phyloP scores from a whole-genome alignment of 1,140 invertebrate species.

The Meteorus sp. region DNA sequence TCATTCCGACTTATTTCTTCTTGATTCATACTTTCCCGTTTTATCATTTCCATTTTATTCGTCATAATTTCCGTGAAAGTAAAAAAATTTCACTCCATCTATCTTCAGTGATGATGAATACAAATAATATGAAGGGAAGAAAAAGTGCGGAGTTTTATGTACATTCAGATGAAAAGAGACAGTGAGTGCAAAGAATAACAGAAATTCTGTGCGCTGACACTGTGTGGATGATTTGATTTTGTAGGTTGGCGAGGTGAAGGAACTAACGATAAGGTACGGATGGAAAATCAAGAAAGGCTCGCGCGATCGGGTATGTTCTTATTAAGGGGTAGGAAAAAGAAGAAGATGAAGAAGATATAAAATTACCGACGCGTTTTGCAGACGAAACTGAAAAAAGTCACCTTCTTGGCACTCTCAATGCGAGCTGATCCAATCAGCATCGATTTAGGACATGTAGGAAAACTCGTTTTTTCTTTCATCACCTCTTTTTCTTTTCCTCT shows the following conservation, averaged over 20 bases:
- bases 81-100: too few relatives aligned
- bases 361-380: not conserved
- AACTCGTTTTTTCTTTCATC: too few relatives aligned
- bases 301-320: not conserved
- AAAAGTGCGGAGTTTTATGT: too few relatives aligned
- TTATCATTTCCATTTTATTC: too few relatives aligned
- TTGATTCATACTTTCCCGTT: too few relatives aligned
- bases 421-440: constrained; percentile 31
- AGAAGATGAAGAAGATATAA: not conserved
- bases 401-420: constrained; percentile 5
- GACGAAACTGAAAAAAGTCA: constrained; percentile 4
- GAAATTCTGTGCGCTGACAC: constrained; percentile 15
- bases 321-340: not conserved
- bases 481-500: not conserved
- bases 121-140: too few relatives aligned
- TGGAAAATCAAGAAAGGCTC: too few relatives aligned
- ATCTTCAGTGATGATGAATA: too few relatives aligned
- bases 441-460: too few relatives aligned
- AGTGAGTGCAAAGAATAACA: constrained; percentile 11
- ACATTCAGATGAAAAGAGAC: not conserved
- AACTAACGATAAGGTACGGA: too few relatives aligned
- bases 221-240: constrained; percentile 11
- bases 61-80: not conserved
- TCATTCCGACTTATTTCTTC: too few relatives aligned
- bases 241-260: not conserved